Evolutionary conservation across 1,140 invertebrate genomes (phyloP), one percentile per base, ranked within the genome.

Genomic region (Penaeus indicus): DNA sequence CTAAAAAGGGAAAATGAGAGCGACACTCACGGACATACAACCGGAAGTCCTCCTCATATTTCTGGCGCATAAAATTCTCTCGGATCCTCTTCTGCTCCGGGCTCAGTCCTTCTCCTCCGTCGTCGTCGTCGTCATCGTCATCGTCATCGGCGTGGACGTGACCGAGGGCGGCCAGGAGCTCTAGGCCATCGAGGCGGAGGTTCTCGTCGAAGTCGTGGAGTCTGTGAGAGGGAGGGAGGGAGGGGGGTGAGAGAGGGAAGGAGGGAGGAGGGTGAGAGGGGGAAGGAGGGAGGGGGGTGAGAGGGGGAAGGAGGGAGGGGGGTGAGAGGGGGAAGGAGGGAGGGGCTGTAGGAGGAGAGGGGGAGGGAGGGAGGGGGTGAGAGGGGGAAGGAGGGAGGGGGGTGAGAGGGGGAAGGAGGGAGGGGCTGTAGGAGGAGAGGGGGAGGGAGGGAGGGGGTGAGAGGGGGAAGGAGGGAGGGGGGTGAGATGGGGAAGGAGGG

Each of bases 131-230:
- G 27, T 88, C 87, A 22, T 84, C 83, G 67, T 75, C 89, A 5
- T 93, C 91, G 8, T 91, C 89, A n/a, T 92, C 90, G 13, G 93
- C 92, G 32, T 93, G 77, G 27, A 93, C 92, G 90, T 95, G 94
- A 7, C 92, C 92, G 75, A 94, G 93, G 0, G 94, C 94, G 72
- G 93, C 92, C 42, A 97, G 92, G 88, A 97, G 94, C 93, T 97
- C 96, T 75, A 97, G 92, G 13, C 96, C 96, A 92, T 97, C 97
- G 83, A 97, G 93, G 92, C 95, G 96, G 0, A 94, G 95, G 92
- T 97, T 97, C 91, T 95, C 96, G 91, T 97, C 96, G 90, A 95
- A 95, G 91, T 97, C 97, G 91, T 97, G 97, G 21, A 96, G 92
- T 91, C 96, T 96, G 81, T 19, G 79, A 47, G 22, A 22, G 22